Conservation (phyloP, 2,113 vertebrate genomes). For the Cyprinodon tularosa region DNA sequence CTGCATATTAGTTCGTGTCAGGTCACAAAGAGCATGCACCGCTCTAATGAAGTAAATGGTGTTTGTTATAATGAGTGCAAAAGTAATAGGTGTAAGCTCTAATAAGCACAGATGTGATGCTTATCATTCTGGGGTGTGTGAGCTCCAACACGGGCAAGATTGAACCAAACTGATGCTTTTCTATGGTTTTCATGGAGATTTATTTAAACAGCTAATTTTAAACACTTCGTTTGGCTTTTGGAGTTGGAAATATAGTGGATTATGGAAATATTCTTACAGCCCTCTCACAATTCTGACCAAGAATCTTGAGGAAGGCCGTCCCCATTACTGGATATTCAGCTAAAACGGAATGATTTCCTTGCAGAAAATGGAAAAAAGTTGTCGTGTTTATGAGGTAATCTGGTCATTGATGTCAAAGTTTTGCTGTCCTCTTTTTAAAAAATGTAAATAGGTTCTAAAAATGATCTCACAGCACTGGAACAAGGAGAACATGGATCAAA, state of each 20-base stretch:
- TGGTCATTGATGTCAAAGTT: too few species aligned
- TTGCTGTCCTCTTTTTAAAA: too few species aligned
- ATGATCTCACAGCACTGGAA: too few species aligned
- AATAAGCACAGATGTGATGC: constrained; percentile 45
- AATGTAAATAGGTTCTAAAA: too few species aligned
- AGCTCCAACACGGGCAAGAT: not conserved
- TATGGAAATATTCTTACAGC: not conserved
- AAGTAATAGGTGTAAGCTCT: constrained; percentile 48
- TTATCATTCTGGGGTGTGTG: constrained; percentile 6
- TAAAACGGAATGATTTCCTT: too few species aligned
- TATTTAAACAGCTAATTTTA: not conserved
- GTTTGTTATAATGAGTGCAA: constrained; percentile 63
- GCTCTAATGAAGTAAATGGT: constrained; percentile 49
- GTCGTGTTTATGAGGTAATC: too few species aligned
- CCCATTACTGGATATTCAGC: too few species aligned
- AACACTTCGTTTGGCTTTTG: not conserved
- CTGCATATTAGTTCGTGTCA: constrained; percentile 48
- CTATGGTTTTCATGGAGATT: not conserved
- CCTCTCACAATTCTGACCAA: not conserved
- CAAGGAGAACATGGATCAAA: too few species aligned
- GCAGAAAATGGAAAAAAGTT: too few species aligned
- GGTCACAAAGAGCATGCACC: constrained; percentile 39
- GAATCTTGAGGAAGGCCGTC: too few species aligned
- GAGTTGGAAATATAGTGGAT: not conserved
- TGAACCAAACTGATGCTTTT: not conserved